Conservation (phyloP, 2,797 vertebrate species). For the Pantherophis vulpinus region DNA sequence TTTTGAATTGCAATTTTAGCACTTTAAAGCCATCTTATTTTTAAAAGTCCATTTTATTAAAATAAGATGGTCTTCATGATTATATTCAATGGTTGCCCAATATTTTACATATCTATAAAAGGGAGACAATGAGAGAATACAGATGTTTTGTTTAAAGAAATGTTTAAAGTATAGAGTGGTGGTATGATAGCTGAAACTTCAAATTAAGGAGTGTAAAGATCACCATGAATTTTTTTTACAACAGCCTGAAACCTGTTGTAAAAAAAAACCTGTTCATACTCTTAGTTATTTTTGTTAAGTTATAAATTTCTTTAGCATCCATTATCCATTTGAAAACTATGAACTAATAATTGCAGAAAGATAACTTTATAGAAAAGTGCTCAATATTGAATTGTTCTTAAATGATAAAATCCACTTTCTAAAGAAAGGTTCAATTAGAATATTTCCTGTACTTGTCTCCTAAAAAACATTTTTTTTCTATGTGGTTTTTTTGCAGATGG, state of each 20-base stretch:
- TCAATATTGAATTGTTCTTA: slow-evolving; percentile 2
- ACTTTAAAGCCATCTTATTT: not conserved
- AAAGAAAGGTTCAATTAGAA: not conserved
- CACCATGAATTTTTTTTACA: not conserved
- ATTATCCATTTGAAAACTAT: not conserved
- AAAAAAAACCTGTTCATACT: not conserved
- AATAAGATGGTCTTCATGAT: not conserved
- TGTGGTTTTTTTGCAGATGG: slow-evolving; percentile 77
- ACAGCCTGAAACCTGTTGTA: not conserved
- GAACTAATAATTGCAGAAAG: slow-evolving; percentile 6
- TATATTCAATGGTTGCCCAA: not conserved
- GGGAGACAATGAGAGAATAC: not conserved
- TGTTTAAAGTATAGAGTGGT: not conserved
- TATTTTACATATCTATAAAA: not conserved
- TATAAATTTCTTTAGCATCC: not conserved
- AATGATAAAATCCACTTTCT: not conserved
- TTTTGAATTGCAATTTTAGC: not conserved
- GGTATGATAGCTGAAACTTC: not conserved
- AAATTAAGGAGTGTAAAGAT: not conserved
- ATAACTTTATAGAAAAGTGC: not conserved
- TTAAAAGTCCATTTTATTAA: not conserved
- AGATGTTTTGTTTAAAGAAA: not conserved
- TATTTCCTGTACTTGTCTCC: not conserved
- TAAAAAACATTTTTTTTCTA: not conserved
- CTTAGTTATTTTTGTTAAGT: slow-evolving; percentile 16